phyloP scores from a whole-genome alignment of 2,888 invertebrate genomes.

The Phaedon cochleariae region DNA sequence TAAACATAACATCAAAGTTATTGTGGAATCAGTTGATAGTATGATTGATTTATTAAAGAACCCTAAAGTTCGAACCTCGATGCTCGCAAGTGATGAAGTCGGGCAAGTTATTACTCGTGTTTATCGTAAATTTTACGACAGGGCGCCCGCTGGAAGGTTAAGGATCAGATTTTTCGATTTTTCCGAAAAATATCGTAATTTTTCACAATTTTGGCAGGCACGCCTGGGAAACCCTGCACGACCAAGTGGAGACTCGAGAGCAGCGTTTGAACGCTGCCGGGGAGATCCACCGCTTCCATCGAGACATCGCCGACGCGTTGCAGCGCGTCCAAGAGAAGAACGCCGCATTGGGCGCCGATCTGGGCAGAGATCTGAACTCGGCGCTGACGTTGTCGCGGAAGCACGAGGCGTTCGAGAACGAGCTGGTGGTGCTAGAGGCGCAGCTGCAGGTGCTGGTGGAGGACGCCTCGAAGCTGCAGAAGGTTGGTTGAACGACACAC shows the following conservation, averaged over 20 bases:
- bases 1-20: too few species aligned
- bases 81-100: too few species aligned
- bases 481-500: constrained; percentile 50
- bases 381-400: constrained; percentile 83
- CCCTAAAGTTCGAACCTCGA: too few species aligned
- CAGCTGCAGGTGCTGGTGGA: constrained; percentile 91
- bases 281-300: constrained; percentile 96
- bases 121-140: too few species aligned
- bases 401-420: constrained; percentile 94
- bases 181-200: too few species aligned
- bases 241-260: constrained; percentile 86
- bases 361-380: constrained; percentile 84
- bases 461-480: constrained; percentile 88
- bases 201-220: too few species aligned
- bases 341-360: constrained; percentile 81
- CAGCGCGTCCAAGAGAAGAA: constrained; percentile 91
- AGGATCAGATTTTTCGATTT: too few species aligned
- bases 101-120: too few species aligned
- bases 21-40: too few species aligned
- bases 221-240: constrained; percentile 88
- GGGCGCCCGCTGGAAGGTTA: too few species aligned
- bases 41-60: too few species aligned
- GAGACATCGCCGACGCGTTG: constrained; percentile 91
- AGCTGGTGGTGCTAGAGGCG: constrained; percentile 90
- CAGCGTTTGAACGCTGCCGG: constrained; percentile 91